Percentiles rank a stretch among this genome's conserved stretches.
Conservation (phyloP, 2,797 vertebrate genomes). For the Kryptopterus vitreolus region DNA sequence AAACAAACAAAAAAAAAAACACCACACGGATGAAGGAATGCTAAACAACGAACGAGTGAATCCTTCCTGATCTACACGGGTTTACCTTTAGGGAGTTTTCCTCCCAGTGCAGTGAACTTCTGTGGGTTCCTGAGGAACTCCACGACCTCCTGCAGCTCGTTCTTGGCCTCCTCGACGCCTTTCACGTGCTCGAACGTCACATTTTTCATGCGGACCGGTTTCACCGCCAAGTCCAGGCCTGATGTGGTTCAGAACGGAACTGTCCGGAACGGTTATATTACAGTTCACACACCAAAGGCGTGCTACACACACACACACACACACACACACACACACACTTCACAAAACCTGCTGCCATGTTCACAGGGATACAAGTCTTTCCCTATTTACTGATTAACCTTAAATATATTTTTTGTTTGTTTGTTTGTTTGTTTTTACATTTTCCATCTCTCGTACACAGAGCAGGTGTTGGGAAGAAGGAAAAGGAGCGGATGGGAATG, state of each 20-base stretch:
- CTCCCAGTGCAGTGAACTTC: slow-evolving; percentile 93
- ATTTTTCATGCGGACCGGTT: slow-evolving; percentile 95
- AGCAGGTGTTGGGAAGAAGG: no score
- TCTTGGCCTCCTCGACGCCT: slow-evolving; percentile 96
- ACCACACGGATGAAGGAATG: no score
- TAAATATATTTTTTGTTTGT: no score
- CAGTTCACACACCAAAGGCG: slow-evolving; percentile 64
- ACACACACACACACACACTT: no score
- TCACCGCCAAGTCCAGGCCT: slow-evolving; percentile 93
- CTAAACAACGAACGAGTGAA: no score
- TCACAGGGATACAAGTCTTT: neutral
- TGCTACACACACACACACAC: no score
- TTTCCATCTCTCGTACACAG: no score
- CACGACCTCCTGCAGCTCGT: slow-evolving; percentile 96
- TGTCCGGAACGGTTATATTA: slow-evolving; percentile 80
- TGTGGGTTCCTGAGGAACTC: slow-evolving; percentile 96
- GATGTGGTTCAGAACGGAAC: slow-evolving; percentile 95
- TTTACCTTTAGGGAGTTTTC: slow-evolving; percentile 97
- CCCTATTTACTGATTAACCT: neutral
- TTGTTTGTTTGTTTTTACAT: no score
- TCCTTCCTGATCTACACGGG: no score
- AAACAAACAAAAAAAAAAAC: no score
- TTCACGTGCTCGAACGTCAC: slow-evolving; percentile 98
- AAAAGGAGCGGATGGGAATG: no score
- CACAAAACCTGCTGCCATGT: slow-evolving; percentile 9